Conservation (phyloP, 35 echinoderm and acorn worm species). For the Diadema setosum region DNA sequence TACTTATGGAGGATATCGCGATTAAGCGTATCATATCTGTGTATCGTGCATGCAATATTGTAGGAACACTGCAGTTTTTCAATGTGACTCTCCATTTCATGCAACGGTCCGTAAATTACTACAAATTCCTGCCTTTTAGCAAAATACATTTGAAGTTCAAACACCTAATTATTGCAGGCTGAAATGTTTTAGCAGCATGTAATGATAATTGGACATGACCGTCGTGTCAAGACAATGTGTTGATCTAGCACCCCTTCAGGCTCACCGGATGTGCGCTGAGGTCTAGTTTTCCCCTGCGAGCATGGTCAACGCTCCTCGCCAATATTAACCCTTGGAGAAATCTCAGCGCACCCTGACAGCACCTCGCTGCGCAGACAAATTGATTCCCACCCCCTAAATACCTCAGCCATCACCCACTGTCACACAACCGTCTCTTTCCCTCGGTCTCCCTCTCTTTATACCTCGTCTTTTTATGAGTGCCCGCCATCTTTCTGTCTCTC, state of each 20-base stretch:
- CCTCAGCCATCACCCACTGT: neutral
- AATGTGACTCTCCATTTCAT: too few relatives aligned
- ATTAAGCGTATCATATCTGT: too few relatives aligned
- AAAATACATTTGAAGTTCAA: too few relatives aligned
- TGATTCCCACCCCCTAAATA: constrained; percentile 31
- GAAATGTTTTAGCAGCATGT: constrained; percentile 5
- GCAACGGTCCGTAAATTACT: too few relatives aligned
- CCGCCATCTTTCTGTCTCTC: neutral
- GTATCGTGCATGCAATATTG: too few relatives aligned
- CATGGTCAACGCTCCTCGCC: neutral
- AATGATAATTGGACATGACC: constrained; percentile 21
- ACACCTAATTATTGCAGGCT: neutral
- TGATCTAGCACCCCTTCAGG: constrained; percentile 19
- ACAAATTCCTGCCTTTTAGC: too few relatives aligned
- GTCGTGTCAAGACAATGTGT: constrained; percentile 11
- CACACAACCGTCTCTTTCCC: neutral
- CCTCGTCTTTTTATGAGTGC: neutral
- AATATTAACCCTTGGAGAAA: neutral
- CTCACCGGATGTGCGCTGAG: neutral
- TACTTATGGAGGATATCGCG: too few relatives aligned
- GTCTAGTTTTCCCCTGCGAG: neutral
- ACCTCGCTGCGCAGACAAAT: constrained; percentile 15
- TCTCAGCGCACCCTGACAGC: neutral
- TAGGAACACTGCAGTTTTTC: too few relatives aligned
- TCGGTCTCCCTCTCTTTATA: neutral